phyloP scores from a whole-genome alignment of 1,140 invertebrate species.

The Drosophila truncata region DNA sequence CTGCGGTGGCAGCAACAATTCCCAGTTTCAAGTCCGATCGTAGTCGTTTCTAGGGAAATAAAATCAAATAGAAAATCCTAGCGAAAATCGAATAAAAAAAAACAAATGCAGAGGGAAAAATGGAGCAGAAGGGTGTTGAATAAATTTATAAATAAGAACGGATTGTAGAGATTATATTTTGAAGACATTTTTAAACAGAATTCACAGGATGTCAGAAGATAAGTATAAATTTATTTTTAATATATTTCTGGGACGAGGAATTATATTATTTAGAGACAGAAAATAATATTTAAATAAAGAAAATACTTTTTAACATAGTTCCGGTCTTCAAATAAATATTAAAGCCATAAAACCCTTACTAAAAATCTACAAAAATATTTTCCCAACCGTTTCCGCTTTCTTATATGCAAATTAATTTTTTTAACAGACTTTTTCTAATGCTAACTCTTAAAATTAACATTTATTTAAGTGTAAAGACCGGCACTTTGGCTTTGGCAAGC shows the following conservation, averaged over 20 bases:
- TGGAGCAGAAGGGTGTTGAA: not conserved
- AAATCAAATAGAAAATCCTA: constrained; percentile 74
- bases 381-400: not conserved
- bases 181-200: not conserved
- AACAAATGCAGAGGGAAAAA: constrained; percentile 23
- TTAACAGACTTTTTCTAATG: too few relatives aligned
- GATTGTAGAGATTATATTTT: not conserved
- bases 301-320: not conserved
- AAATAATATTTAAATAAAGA: not conserved
- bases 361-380: not conserved
- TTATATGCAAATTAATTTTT: not conserved
- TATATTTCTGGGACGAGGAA: not conserved
- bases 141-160: not conserved
- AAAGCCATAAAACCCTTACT: too few relatives aligned
- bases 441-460: not conserved
- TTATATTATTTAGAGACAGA: not conserved
- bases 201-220: not conserved
- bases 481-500: constrained; percentile 40
- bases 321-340: not conserved
- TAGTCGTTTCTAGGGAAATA: constrained; percentile 78
- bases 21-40: constrained; percentile 22
- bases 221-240: not conserved
- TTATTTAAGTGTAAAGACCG: constrained; percentile 39
- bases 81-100: constrained; percentile 6
- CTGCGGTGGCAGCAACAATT: constrained; percentile 20